Base-by-base conservation (phyloP, 2,888 invertebrate species). In the Holacanthella duospinosa region DNA sequence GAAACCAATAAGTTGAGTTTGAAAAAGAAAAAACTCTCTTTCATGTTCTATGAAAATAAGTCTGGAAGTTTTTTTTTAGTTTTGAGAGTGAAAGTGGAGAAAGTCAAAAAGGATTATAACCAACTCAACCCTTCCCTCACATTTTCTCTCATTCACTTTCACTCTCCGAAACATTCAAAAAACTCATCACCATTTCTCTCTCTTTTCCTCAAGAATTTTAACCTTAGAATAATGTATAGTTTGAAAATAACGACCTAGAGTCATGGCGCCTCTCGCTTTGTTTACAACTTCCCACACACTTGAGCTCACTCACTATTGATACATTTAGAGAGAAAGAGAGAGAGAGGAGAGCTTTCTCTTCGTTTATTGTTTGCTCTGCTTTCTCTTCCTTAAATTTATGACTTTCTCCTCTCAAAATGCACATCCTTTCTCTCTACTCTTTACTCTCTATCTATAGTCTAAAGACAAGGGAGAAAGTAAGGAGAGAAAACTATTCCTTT, bases 301-400 rank as follows among this genome's bases (percentile, higher is more conserved):
- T 48, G 12, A 16, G 12, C 36, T n/a, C 21, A 16, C 21, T 4
- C 4, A 21, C 48, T 48, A 48, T 48, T 48, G 48, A 48, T 48
- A 48, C 48, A 48, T 48, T 48, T 48, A 21, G 16, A 6, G 9
- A 36, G 36, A 16, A 16, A 6, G 6, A 36, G 16, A 36, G 9
- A 12, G 9, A 12, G 36, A 36, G 16, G 16, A 9, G 4, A 48
- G n/a, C 48, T 48, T 48, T n/a, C 48, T 48, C 21, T 6, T 16
- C 48, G n/a, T 48, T 48, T 48, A 48, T 48, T 48, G 48, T 48
- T 48, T 48, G 21, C 48, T 48, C 48, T 48, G 16, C 48, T n/a
- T 4, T 21, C 48, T n/a, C 36, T 12, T 36, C 9, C 48, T 9
- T n/a, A 21, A 21, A 48, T 48, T 48, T 48, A 48, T 48, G 48